Conservation (phyloP, 2,888 invertebrate genomes). For the Hydropsyche betteni region DNA sequence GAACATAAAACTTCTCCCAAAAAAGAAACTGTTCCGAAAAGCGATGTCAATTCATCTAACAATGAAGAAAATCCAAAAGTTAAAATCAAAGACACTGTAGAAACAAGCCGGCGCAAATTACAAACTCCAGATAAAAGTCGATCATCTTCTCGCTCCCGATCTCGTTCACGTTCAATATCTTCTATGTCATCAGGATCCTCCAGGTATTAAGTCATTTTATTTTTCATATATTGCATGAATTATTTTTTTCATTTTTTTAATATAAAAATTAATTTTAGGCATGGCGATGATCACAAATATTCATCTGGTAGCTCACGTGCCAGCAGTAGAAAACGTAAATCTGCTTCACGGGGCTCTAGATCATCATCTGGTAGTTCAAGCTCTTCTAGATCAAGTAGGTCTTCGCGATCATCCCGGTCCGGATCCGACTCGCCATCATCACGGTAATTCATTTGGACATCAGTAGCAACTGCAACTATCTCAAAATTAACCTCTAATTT, state of each 20-base stretch:
- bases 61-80: constrained; percentile 51
- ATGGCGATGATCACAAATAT: constrained; percentile 43
- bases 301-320: constrained; percentile 49
- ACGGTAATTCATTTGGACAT: constrained; percentile 56
- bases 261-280: constrained; percentile 33
- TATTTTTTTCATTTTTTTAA: not conserved
- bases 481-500: not conserved
- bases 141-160: constrained; percentile 57
- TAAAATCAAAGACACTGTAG: constrained; percentile 50
- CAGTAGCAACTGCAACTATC: not conserved
- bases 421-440: constrained; percentile 66
- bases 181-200: constrained; percentile 49
- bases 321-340: constrained; percentile 42
- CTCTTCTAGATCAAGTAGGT: constrained; percentile 57
- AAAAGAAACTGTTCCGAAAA: constrained; percentile 54
- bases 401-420: constrained; percentile 57
- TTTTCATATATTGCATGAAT: not conserved
- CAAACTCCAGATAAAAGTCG: constrained; percentile 55
- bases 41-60: constrained; percentile 57
- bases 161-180: constrained; percentile 57
- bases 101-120: constrained; percentile 56
- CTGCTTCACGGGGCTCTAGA: constrained; percentile 37
- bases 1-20: constrained; percentile 47
- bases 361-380: constrained; percentile 53
- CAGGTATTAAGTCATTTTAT: constrained; percentile 35